Percentiles rank a stretch among this genome's conserved stretches.
Evolutionary conservation across 2,797 vertebrate species (phyloP).

Genomic region (Otus scops): DNA sequence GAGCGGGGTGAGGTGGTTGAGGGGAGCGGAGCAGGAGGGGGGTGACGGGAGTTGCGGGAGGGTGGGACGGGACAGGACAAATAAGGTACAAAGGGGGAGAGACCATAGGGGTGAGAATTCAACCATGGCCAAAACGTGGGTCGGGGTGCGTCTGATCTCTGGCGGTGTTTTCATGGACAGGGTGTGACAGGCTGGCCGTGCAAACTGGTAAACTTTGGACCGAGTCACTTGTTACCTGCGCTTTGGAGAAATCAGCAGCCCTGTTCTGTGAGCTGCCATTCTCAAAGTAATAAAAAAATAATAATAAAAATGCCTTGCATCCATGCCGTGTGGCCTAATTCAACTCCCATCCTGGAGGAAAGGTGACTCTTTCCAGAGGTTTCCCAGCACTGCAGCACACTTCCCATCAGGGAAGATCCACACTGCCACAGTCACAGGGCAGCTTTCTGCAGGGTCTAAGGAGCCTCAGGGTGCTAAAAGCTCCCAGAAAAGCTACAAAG

Average conservation of each 20-base stretch:
- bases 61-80: neutral
- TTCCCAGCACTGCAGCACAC: neutral
- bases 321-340: neutral
- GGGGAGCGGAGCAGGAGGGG: neutral
- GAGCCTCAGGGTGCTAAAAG: neutral
- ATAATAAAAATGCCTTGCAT: neutral
- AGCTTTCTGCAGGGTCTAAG: neutral
- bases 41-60: neutral
- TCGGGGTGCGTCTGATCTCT: rapidly evolving
- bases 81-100: too few relatives aligned
- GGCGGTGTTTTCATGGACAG: rapidly evolving
- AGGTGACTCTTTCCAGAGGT: neutral
- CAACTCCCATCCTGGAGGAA: neutral
- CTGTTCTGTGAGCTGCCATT: neutral
- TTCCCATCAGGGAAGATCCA: neutral
- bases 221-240: neutral
- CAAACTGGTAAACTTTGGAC: neutral
- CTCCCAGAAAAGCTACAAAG: neutral
- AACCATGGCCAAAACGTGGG: rapidly evolving
- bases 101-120: rapidly evolving
- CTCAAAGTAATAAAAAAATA: neutral
- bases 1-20: rapidly evolving
- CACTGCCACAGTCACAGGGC: rapidly evolving
- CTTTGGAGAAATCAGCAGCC: neutral
- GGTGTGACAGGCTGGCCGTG: neutral